Evolutionary conservation across 2,797 vertebrate genomes (phyloP).

Genomic region (Notoglanidium macrostoma): DNA sequence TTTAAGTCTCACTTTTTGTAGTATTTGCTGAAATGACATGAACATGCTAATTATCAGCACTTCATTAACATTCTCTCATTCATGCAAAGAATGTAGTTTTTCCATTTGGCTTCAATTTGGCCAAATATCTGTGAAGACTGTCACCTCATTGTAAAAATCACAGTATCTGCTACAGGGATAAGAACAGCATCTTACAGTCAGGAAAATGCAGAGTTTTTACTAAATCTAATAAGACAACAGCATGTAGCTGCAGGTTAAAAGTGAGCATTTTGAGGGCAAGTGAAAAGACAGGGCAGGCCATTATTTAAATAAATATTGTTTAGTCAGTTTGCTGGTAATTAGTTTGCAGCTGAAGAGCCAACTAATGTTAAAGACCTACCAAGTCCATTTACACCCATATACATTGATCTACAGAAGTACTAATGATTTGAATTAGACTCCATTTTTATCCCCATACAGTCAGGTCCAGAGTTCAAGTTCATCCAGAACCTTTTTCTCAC

Average conservation of each 20-base stretch:
- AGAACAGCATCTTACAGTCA: background rate
- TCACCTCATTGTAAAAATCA: background rate
- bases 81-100: background rate
- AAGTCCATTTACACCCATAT: slow-evolving; percentile 2
- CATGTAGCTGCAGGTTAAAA: background rate
- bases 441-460: background rate
- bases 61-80: too few species aligned
- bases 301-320: slow-evolving; percentile 28
- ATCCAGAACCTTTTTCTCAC: background rate
- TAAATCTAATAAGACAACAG: background rate
- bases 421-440: background rate
- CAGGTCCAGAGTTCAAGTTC: background rate
- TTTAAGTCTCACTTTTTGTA: background rate
- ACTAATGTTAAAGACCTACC: slow-evolving; percentile 4
- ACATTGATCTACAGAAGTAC: slow-evolving; percentile 1
- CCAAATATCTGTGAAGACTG: background rate
- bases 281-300: background rate
- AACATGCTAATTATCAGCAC: background rate
- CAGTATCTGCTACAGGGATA: too few species aligned
- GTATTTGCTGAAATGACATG: background rate
- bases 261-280: background rate
- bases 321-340: slow-evolving; percentile 3
- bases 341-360: background rate
- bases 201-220: background rate
- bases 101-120: slow-evolving; percentile 3